Evolutionary conservation across 2,113 vertebrate genomes (phyloP).

Genomic region (Arenaria interpres): DNA sequence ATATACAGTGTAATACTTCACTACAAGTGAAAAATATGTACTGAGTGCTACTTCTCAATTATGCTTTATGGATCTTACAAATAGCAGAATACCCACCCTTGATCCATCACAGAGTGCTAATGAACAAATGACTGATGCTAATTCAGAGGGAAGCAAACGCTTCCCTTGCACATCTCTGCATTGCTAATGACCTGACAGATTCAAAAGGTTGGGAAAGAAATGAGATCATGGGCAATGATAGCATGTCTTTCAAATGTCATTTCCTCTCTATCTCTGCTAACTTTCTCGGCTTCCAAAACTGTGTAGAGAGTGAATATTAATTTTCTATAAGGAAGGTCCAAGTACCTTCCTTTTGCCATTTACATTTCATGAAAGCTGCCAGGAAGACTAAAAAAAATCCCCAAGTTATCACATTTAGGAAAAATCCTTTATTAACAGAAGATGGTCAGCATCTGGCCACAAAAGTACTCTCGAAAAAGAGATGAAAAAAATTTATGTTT

Average conservation of each 20-base stretch:
- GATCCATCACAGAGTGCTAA: background rate
- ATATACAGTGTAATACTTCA: background rate
- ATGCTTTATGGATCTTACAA: background rate
- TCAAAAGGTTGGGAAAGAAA: background rate
- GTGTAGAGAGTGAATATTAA: background rate
- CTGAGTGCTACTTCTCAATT: background rate
- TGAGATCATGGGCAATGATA: background rate
- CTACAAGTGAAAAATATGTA: background rate
- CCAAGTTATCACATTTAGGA: background rate
- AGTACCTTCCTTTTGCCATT: background rate
- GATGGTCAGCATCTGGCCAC: background rate
- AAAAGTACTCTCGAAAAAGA: background rate
- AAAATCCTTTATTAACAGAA: background rate
- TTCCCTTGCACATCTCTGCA: background rate
- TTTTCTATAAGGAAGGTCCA: background rate
- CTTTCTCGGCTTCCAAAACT: background rate
- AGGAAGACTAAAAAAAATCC: background rate
- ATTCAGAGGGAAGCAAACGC: background rate
- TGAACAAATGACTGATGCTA: background rate
- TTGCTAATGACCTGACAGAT: background rate
- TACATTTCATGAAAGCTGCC: background rate
- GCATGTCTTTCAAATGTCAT: accelerated
- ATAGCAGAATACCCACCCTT: background rate
- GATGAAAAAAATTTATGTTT: background rate
- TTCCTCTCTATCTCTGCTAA: background rate